Evolutionary conservation across 2,888 invertebrate genomes (phyloP), one percentile per base, ranked within the genome.

Genomic region (Erebia epiphron): DNA sequence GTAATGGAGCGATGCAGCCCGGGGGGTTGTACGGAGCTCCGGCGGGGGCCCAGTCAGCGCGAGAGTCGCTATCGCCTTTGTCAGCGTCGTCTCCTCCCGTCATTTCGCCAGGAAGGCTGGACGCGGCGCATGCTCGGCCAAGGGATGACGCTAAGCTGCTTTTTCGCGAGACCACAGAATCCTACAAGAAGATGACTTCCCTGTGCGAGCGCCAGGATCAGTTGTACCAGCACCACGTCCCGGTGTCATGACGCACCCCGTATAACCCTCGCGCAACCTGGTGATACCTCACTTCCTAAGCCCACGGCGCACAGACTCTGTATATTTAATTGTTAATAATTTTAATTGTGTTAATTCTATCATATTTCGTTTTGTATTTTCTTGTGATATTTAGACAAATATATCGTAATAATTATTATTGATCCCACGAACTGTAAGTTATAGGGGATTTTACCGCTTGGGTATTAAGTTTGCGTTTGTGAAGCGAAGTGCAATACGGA

Each of bases 371-470:
- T 92, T 92, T 91, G 91, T 92, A 92, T 92, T 91, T 92, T 89
- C 92, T 93, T 93, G 93, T 93, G 93, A 93, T 93, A 93, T 92
- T 89, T 93, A 93, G 92, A 92, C 89, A 92, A 93, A 89, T 91
- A 91, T 89, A 91, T 91, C 84, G 85, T 91, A 89, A 91, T 87
- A 81, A 87, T 60, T 43, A 58, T 62, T 62, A 62, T 87, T 80
- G 86, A 87, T 90, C 92, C 92, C 92, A 89, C 89, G 91, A 91
- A 91, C 92, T 92, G 82, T 92, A 92, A 92, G 92, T 92, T 92
- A 87, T 86, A 88, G 90, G 92, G 54, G 91, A 89, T 86, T 86
- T 83, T 82, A 81, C 83, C 86, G 90, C 88, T 90, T 86, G 83
- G 88, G 86, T 86, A 81, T 79, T 84, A 85, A 83, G 84, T 86